Conservation (phyloP, 2,797 vertebrate genomes). For the Mionectes olivaceus region DNA sequence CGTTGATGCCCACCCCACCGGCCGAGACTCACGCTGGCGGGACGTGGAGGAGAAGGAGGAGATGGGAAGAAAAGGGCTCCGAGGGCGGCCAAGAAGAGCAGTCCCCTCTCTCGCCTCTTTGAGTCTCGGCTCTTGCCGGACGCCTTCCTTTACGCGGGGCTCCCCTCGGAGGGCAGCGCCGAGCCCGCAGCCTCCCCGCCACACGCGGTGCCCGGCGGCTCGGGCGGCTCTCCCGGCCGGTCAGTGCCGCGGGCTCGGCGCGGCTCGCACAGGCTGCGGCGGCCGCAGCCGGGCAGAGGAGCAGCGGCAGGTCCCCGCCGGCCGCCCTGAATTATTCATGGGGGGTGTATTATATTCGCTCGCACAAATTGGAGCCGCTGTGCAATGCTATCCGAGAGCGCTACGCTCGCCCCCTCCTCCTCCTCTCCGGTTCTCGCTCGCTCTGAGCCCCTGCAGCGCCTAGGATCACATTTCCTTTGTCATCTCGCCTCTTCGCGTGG, state of each 20-base stretch:
- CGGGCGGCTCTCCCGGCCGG: background rate
- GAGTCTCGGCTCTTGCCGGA: background rate
- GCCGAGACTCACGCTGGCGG: slow-evolving; percentile 32
- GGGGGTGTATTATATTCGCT: slow-evolving; percentile 77
- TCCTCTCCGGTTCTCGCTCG: slow-evolving; percentile 69
- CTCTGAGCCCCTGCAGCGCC: slow-evolving; percentile 73
- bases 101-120: background rate
- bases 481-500: slow-evolving; percentile 76
- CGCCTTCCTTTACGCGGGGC: background rate
- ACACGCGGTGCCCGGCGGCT: slow-evolving; percentile 6
- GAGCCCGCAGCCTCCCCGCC: background rate
- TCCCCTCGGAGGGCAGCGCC: background rate
- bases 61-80: background rate
- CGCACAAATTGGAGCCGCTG: slow-evolving; percentile 73
- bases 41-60: background rate
- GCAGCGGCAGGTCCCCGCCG: slow-evolving; percentile 75
- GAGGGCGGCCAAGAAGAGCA: background rate
- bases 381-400: slow-evolving; percentile 78
- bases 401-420: slow-evolving; percentile 66
- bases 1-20: slow-evolving; percentile 62
- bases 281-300: slow-evolving; percentile 27
- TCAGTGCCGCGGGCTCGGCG: background rate
- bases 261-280: background rate
- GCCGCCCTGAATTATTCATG: slow-evolving; percentile 81
- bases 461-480: slow-evolving; percentile 83